Evolutionary conservation across 2,888 invertebrate genomes (phyloP).

Genomic region (Morinoia aosen): DNA sequence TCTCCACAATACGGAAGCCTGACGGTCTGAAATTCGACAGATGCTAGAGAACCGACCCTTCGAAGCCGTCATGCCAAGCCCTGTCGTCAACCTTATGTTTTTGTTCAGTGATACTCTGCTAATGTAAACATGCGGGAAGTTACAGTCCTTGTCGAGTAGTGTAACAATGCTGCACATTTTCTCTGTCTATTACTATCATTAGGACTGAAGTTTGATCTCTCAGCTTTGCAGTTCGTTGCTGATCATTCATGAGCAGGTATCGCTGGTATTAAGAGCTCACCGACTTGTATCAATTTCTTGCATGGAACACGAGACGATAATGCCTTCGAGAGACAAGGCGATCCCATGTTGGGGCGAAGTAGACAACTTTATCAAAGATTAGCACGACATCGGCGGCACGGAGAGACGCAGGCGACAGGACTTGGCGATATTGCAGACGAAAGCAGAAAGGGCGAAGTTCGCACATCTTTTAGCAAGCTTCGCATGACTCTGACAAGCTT

Average conservation of each 20-base stretch:
- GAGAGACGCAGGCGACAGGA: background rate
- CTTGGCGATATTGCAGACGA: background rate
- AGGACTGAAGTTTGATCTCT: background rate
- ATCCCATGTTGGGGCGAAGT: background rate
- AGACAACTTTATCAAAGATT: constrained; percentile 27
- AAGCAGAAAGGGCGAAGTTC: background rate
- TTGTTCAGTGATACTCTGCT: background rate
- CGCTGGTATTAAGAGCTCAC: background rate
- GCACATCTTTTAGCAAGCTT: background rate
- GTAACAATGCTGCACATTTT: background rate
- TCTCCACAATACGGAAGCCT: background rate
- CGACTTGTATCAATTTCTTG: background rate
- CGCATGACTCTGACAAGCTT: background rate
- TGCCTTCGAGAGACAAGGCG: background rate
- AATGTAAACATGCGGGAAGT: background rate
- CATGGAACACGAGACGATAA: constrained; percentile 4
- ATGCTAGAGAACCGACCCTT: background rate
- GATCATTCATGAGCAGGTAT: background rate
- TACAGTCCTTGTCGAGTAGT: background rate
- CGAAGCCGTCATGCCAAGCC: background rate
- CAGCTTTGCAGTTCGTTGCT: background rate
- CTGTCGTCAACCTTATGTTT: background rate
- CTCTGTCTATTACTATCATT: background rate
- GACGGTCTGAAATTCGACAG: background rate
- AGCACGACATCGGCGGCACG: background rate